Evolutionary conservation across 2,888 invertebrate genomes (phyloP).

Genomic region (Mellilla xanthometata): DNA sequence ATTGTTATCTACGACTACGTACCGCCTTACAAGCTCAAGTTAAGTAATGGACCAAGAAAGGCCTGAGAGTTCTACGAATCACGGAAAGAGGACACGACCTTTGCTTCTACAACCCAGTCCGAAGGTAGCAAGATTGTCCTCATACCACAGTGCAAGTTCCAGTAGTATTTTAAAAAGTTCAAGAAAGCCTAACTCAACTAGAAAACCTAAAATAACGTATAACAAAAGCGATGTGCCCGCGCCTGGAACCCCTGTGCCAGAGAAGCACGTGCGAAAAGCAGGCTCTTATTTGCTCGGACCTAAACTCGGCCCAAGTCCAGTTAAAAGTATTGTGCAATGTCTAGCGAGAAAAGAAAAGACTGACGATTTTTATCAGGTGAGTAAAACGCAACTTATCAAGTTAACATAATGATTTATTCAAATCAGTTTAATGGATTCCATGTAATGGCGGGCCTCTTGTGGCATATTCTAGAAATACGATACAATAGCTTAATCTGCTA

Average conservation of each 20-base stretch:
- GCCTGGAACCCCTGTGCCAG: slow-evolving; percentile 77
- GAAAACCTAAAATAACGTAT: slow-evolving; percentile 53
- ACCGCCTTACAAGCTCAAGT: not conserved
- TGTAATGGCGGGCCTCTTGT: slow-evolving; percentile 3
- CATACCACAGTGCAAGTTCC: slow-evolving; percentile 57
- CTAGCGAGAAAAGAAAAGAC: slow-evolving; percentile 87
- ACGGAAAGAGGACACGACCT: slow-evolving; percentile 75
- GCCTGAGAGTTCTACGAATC: slow-evolving; percentile 63
- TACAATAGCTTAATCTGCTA: too few species aligned
- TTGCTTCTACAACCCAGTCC: slow-evolving; percentile 67
- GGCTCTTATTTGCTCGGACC: slow-evolving; percentile 88
- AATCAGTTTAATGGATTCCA: not conserved
- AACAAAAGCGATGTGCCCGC: slow-evolving; percentile 68
- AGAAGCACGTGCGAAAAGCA: slow-evolving; percentile 81
- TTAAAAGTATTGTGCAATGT: slow-evolving; percentile 89
- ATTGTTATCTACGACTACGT: not conserved
- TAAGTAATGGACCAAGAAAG: slow-evolving; percentile 68
- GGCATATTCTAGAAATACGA: too few species aligned
- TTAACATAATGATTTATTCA: too few species aligned
- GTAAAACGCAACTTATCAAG: slow-evolving; percentile 61
- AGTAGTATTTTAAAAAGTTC: slow-evolving; percentile 46
- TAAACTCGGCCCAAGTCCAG: slow-evolving; percentile 87
- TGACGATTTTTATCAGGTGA: slow-evolving; percentile 85
- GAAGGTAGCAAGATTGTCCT: slow-evolving; percentile 63
- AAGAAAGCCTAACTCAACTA: slow-evolving; percentile 53